phyloP scores from a whole-genome alignment of 2,113 vertebrate genomes.

The Origma solitaria region DNA sequence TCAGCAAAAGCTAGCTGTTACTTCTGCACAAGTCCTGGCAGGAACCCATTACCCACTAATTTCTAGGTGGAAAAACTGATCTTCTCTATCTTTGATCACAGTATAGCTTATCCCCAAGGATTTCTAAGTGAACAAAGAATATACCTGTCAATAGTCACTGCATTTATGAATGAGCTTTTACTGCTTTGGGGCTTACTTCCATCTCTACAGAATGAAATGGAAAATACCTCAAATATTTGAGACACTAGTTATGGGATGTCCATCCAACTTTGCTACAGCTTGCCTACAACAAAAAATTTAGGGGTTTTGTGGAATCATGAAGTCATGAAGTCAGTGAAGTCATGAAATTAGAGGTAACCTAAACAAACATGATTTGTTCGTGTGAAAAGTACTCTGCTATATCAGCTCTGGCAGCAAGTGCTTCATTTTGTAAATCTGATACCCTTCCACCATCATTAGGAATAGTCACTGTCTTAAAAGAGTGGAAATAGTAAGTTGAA shows the following conservation, averaged over 20 bases:
- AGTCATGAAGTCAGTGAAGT: too few relatives aligned
- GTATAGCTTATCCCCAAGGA: not conserved
- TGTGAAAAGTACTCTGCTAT: not conserved
- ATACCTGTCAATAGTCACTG: not conserved
- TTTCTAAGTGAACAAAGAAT: not conserved
- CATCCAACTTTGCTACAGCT: not conserved
- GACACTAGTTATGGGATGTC: not conserved
- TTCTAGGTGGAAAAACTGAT: not conserved
- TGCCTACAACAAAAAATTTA: not conserved
- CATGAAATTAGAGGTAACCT: not conserved
- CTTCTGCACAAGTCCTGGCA: not conserved
- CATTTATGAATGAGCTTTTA: not conserved
- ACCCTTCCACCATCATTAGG: accelerated
- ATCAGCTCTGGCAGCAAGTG: not conserved
- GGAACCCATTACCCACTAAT: not conserved
- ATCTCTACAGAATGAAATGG: not conserved
- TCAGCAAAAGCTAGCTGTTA: not conserved
- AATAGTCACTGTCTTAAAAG: not conserved
- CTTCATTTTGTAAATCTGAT: not conserved
- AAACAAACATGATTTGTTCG: not conserved
- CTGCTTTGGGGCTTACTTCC: not conserved
- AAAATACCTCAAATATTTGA: not conserved
- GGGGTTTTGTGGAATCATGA: not conserved
- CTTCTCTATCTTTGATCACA: not conserved
- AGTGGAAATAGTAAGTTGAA: not conserved